Evolutionary conservation across 2,113 vertebrate genomes (phyloP).

Genomic region (Eurystomus gularis): DNA sequence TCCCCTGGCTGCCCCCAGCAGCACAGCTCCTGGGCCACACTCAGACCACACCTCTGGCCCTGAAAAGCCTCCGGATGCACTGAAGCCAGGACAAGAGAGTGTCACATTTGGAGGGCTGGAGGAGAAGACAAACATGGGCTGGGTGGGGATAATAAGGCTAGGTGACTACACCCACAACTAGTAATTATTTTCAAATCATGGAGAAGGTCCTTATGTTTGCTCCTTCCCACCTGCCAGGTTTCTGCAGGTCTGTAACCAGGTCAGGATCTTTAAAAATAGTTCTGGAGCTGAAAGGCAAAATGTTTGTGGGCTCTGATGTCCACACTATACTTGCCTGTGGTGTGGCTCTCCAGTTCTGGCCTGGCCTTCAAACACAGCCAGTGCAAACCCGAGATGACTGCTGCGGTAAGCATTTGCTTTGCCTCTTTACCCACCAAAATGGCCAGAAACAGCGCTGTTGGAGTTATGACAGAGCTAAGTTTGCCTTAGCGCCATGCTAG

Average conservation of each 20-base stretch:
- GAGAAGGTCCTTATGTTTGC: not conserved
- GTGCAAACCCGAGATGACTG: not conserved
- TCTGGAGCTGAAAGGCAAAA: not conserved
- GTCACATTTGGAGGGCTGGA: not conserved
- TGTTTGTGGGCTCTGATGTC: not conserved
- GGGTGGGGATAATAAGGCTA: not conserved
- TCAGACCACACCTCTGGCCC: not conserved
- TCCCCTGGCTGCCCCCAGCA: not conserved
- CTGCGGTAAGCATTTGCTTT: not conserved
- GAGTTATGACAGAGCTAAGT: not conserved
- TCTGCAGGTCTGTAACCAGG: not conserved
- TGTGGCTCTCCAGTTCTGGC: not conserved
- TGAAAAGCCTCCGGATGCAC: not conserved
- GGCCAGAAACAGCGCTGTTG: not conserved
- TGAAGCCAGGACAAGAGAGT: not conserved
- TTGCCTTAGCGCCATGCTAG: not conserved
- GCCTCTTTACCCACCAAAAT: not conserved
- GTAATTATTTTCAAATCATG: constrained; percentile 7
- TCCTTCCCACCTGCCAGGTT: not conserved
- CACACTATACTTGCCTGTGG: not conserved
- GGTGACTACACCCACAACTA: not conserved
- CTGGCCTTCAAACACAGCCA: not conserved
- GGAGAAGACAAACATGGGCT: not conserved
- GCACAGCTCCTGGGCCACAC: not conserved
- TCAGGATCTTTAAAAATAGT: not conserved